Base-by-base conservation (phyloP, 2,113 vertebrate genomes). In the Calidris pygmaea region DNA sequence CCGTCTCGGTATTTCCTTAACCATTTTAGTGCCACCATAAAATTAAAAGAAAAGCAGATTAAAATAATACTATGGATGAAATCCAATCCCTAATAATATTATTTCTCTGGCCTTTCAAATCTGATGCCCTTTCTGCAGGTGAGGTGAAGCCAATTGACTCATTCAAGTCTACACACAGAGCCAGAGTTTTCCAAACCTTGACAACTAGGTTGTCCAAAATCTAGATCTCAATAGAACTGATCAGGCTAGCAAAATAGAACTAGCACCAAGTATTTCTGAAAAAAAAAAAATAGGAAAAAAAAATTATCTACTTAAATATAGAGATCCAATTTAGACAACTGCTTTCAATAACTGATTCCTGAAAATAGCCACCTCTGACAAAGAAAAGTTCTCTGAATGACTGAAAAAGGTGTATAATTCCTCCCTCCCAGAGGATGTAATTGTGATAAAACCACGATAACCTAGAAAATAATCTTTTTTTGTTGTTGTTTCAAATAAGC, bases 71-170 rank as follows among this genome's bases (percentile, higher is more conserved):
- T 35, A 80, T 37, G 23, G 75, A 88, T 78, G 52, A 78, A 96
- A 92, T 81, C 37, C 47, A 85, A 66, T 35, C 27, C 35, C 55
- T 67, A 85, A 83, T 85, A 75, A 45, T 39, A 88, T 48, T 66
- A 63, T 60, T 95, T 71, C 52, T 86, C 65, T 56, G 35, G 83
- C 55, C 82, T 95, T 90, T 80, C 72, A 77, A 88, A 96, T 72
- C 47, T 71, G 67, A 91, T 86, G 73, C 76, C 73, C 84, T 47
- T 55, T 86, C 67, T 93, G 50, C 53, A 83, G 85, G 85, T 26
- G 47, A 86, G 70, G 90, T 41, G 60, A 77, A 90, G 55, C 53
- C 66, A 50, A 81, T 17, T 3, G 12, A 86, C 41, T 83, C 72
- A 24, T 24, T 12, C 23, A 92, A 77, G 76, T 59, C 45, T 53